phyloP scores from a whole-genome alignment of 1,140 invertebrate species.

The Temnothorax longispinosus region DNA sequence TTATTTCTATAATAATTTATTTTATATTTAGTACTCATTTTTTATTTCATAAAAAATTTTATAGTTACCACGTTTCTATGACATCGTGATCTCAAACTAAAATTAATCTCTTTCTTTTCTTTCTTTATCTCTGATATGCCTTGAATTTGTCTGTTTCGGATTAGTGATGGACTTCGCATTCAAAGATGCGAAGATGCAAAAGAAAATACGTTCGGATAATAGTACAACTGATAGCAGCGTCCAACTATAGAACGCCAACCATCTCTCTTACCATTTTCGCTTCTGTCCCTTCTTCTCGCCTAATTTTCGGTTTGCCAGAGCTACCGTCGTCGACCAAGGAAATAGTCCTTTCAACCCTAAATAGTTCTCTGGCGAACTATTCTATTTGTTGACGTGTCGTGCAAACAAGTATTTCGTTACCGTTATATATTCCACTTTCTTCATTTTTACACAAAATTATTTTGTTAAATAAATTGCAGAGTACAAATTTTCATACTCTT shows the following conservation, averaged over 20 bases:
- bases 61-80: neutral
- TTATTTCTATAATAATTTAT: neutral
- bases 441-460: neutral
- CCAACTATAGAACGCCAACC: slow-evolving; percentile 79
- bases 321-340: slow-evolving; percentile 75
- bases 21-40: neutral
- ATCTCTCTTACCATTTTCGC: slow-evolving; percentile 69
- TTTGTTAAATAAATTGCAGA: neutral
- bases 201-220: slow-evolving; percentile 78
- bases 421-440: neutral
- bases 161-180: neutral
- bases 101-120: neutral
- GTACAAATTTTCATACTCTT: neutral
- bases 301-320: slow-evolving; percentile 84
- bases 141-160: neutral
- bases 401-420: neutral
- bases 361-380: neutral
- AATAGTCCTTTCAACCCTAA: slow-evolving; percentile 28
- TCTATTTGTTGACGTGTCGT: slow-evolving; percentile 9
- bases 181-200: neutral
- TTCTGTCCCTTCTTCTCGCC: slow-evolving; percentile 75
- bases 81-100: neutral
- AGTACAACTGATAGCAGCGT: slow-evolving; percentile 85
- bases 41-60: neutral
- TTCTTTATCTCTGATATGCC: neutral